Percentiles rank a stretch among this genome's conserved stretches.
Conservation (phyloP, 2,113 vertebrate species). For the Oreocharis arfaki region DNA sequence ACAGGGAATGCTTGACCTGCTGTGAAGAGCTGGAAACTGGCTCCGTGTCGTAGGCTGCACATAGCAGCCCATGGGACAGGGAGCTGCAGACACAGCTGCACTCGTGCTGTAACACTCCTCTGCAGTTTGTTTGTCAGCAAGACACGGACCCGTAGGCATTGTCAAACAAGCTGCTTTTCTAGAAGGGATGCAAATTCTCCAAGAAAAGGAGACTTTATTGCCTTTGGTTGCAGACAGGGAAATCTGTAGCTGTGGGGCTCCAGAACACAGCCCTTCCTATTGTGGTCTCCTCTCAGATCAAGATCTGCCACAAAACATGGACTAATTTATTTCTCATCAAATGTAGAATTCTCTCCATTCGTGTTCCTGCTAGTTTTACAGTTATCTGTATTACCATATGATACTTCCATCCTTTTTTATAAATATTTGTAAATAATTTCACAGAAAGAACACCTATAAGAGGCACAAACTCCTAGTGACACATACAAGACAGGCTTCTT, state of each 20-base stretch:
- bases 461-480: background rate
- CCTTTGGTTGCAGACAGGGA: background rate
- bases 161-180: background rate
- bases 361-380: background rate
- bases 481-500: background rate
- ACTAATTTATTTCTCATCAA: background rate
- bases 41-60: fast-evolving
- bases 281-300: background rate
- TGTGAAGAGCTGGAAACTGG: background rate
- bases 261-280: background rate
- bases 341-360: background rate
- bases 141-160: fast-evolving
- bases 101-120: background rate
- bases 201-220: background rate
- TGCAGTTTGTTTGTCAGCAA: background rate
- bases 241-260: background rate
- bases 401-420: background rate
- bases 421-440: background rate
- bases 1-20: background rate
- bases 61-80: background rate
- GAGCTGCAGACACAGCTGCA: background rate
- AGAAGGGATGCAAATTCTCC: background rate
- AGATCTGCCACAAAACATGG: background rate
- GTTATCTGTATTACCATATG: background rate
- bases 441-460: background rate